Base-by-base conservation (phyloP, 1,140 invertebrate genomes). In the Macrobrachium rosenbergii region DNA sequence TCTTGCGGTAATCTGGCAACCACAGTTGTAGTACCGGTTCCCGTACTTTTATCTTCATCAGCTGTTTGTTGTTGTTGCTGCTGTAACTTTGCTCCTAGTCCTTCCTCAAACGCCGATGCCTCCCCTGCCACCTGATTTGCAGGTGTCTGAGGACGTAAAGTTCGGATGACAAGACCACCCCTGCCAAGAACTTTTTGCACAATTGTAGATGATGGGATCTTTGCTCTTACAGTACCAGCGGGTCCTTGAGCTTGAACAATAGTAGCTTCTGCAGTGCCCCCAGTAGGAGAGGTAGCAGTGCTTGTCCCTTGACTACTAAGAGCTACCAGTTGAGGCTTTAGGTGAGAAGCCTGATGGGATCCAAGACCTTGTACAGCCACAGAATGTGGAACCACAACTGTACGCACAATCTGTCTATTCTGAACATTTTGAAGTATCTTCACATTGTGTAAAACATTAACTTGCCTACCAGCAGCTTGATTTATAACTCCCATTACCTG, bases 351-450 rank as follows among this genome's bases (percentile, higher is more conserved):
- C 67, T 83, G 87, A 77, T 83, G 88, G 67, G 87, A 63, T 59
- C 81, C 76, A 28, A 90, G 67, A 16, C 89, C 87, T 43, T 90
- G 89, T 58, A 90, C 73, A 45, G 89, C 84, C 19, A 89, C 89
- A 37, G 87, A 81, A 78, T 90, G 87, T 67, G 89, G 89, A 16
- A 90, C 89, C n/a, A 90, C 89, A 23, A 90, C 87, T 43, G 89
- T 90, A 11, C 89, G 79, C 10, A 90, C 89, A 45, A 90, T 90
- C 75, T 90, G 89, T 64, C 89, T 86, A 69, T 90, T 90, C 60
- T 90, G 89, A n/a, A 90, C 83, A 83, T 90, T 90, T 60, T 90
- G 89, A 12, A 90, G 64, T 45, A 90, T 90, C 63, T 90, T 90
- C n/a, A 90, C 87, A 88, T 90, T 90, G 77, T 88, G 89, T 58